phyloP scores from a whole-genome alignment of 2,888 invertebrate species.

The Leptopilina myrica region DNA sequence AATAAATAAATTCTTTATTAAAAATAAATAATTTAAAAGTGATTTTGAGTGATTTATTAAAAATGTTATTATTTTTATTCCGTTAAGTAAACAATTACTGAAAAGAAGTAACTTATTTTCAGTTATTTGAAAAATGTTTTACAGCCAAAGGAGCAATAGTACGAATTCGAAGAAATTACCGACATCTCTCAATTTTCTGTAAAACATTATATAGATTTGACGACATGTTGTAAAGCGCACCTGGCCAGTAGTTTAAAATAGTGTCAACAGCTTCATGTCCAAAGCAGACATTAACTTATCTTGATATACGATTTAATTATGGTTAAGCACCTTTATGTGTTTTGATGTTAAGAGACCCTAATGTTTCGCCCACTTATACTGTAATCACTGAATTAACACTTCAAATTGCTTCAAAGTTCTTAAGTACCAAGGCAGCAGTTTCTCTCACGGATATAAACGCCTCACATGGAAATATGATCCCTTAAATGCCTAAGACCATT shows the following conservation, averaged over 20 bases:
- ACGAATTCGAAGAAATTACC: background rate
- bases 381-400: slow-evolving; percentile 27
- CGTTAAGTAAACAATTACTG: no score
- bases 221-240: background rate
- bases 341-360: slow-evolving; percentile 12
- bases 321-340: slow-evolving; percentile 25
- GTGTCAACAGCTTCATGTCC: slow-evolving; percentile 17
- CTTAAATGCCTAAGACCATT: background rate
- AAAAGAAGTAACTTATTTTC: no score
- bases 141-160: no score
- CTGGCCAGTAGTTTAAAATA: background rate
- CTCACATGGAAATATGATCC: slow-evolving; percentile 23
- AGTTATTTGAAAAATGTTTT: no score
- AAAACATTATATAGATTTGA: slow-evolving; percentile 6
- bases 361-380: background rate
- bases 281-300: slow-evolving; percentile 18
- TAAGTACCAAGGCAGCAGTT: slow-evolving; percentile 9
- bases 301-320: slow-evolving; percentile 31
- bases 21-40: no score
- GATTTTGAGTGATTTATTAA: no score
- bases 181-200: background rate
- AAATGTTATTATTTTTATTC: no score
- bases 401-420: slow-evolving; percentile 1
- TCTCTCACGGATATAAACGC: background rate
- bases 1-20: no score